A percentile compares a stretch with the other conserved stretches of the same genome.
Evolutionary conservation across 2,113 vertebrate genomes (phyloP).

Genomic region (Orcinus orca): DNA sequence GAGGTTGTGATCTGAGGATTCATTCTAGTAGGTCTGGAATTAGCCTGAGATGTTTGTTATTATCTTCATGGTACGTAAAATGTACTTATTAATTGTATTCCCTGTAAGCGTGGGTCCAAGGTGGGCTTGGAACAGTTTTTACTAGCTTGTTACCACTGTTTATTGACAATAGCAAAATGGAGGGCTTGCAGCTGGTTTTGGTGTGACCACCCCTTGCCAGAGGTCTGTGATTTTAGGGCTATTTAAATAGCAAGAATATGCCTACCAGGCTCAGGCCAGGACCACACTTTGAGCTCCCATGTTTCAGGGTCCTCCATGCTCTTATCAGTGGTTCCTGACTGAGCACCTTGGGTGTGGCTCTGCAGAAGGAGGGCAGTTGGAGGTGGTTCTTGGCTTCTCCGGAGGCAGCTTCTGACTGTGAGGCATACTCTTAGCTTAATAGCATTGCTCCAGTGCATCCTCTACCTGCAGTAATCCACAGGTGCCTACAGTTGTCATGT

Average conservation of each 20-base stretch:
- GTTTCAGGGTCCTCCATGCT: neutral
- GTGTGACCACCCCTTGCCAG: neutral
- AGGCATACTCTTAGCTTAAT: neutral
- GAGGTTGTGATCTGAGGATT: neutral
- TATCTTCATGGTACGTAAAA: neutral
- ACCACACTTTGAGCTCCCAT: neutral
- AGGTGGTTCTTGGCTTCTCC: neutral
- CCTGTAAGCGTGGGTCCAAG: neutral
- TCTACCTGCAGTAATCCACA: neutral
- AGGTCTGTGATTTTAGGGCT: neutral
- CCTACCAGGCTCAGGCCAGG: no score
- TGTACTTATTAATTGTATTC: neutral
- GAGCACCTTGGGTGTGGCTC: rapidly evolving
- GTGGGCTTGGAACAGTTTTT: neutral
- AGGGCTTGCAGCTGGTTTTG: neutral
- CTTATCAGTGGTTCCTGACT: neutral
- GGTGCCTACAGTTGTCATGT: rapidly evolving
- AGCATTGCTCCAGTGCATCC: rapidly evolving
- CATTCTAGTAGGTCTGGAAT: neutral
- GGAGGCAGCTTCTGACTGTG: neutral
- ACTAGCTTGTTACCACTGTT: neutral
- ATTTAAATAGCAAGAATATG: neutral
- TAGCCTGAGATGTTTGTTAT: neutral
- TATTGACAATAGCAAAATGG: neutral
- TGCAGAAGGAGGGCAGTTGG: neutral